phyloP scores from a whole-genome alignment of 2,797 vertebrate genomes.

The Danio albolineatus region DNA sequence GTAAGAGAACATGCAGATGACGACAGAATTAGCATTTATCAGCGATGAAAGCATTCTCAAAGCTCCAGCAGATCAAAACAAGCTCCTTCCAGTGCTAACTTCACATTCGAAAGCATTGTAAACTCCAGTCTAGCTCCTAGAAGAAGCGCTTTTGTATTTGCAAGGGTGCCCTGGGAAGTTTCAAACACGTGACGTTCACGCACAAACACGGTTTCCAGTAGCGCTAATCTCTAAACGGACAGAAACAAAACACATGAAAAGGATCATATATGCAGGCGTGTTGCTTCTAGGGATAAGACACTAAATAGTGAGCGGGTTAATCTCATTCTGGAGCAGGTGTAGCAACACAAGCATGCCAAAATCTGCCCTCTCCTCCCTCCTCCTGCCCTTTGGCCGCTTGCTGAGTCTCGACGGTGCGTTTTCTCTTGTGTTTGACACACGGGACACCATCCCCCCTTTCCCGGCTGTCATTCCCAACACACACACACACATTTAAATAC shows the following conservation, averaged over 20 bases:
- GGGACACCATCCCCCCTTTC: slow-evolving; percentile 42
- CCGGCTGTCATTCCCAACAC: slow-evolving; percentile 16
- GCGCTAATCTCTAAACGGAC: slow-evolving; percentile 19
- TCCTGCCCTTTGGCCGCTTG: slow-evolving; percentile 52
- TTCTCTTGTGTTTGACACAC: slow-evolving; percentile 38
- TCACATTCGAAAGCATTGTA: background rate
- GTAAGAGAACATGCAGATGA: background rate
- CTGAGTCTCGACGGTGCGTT: slow-evolving; percentile 41
- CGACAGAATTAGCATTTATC: background rate
- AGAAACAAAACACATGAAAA: slow-evolving; percentile 47
- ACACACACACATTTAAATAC: slow-evolving; percentile 3
- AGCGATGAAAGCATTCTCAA: background rate
- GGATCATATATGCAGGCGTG: slow-evolving; percentile 30
- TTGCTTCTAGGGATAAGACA: slow-evolving; percentile 17
- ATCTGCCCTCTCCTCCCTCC: slow-evolving; percentile 45
- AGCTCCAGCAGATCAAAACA: slow-evolving; percentile 1
- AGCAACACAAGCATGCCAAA: slow-evolving; percentile 50
- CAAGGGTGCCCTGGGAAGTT: slow-evolving; percentile 15
- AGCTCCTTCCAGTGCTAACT: background rate
- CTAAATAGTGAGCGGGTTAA: slow-evolving; percentile 51
- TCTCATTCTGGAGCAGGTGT: slow-evolving; percentile 64
- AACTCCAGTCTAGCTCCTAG: background rate
- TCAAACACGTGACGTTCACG: background rate
- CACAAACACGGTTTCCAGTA: background rate
- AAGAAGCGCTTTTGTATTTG: background rate